phyloP scores from a whole-genome alignment of 1,140 invertebrate species.

The Camponotus vicinus region DNA sequence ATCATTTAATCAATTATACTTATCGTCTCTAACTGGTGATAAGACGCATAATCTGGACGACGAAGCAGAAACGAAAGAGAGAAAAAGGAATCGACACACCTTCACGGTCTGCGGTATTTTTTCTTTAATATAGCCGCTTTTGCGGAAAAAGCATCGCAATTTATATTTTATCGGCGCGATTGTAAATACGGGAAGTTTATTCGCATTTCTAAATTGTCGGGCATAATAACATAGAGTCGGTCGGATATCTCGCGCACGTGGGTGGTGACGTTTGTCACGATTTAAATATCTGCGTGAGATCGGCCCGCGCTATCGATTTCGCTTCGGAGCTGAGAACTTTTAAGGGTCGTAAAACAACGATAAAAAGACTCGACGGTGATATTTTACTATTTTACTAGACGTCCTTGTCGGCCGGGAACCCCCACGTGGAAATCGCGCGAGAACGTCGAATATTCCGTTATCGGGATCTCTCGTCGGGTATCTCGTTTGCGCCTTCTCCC shows the following conservation, averaged over 20 bases:
- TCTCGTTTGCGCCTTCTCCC: not conserved
- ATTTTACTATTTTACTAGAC: slow-evolving; percentile 77
- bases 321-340: slow-evolving; percentile 65
- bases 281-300: slow-evolving; percentile 73
- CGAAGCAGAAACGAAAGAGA: not conserved
- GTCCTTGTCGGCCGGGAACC: slow-evolving; percentile 59
- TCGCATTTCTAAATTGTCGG: slow-evolving; percentile 68
- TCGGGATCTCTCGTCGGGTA: not conserved
- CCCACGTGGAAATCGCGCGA: slow-evolving; percentile 62
- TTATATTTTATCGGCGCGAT: slow-evolving; percentile 65
- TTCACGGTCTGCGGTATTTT: slow-evolving; percentile 17
- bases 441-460: not conserved
- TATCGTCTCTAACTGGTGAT: not conserved
- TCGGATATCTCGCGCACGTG: slow-evolving; percentile 69
- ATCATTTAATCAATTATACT: slow-evolving; percentile 11
- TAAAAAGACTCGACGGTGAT: slow-evolving; percentile 69
- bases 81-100: not conserved
- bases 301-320: slow-evolving; percentile 67
- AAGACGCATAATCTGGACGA: not conserved
- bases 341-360: slow-evolving; percentile 70
- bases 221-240: slow-evolving; percentile 64
- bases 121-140: slow-evolving; percentile 19
- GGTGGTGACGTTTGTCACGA: slow-evolving; percentile 75
- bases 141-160: slow-evolving; percentile 45
- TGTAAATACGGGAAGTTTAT: slow-evolving; percentile 73